Base-by-base conservation (phyloP, 2,797 vertebrate species). In the Chrosomus eos region DNA sequence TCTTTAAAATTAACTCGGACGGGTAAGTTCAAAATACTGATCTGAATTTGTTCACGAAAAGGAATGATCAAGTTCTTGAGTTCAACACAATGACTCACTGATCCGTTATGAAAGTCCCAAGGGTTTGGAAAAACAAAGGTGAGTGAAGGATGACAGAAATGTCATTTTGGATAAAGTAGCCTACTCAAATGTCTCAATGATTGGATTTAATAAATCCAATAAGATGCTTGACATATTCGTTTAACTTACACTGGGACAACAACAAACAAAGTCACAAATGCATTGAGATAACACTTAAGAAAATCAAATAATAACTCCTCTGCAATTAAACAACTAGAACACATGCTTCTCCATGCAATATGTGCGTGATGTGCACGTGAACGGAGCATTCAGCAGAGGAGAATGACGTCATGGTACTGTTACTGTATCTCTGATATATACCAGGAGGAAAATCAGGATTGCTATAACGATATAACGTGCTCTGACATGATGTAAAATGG, bases 351-450 rank as follows among this genome's bases (percentile, higher is more conserved):
- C 18, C 53, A 76, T 76, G 33, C 72, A 36, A 51, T 11, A 10
- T 55, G 26, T 28, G 72, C 8, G 74, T 58, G 53, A 77, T 26
- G n/a, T 51, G 19, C 43, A 38, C 13, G 58, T 64, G 31, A 66
- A 53, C 16, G 9, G 14, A 36, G 11, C 55, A 23, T 48, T 36
- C 21, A 36, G 31, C 21, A 13, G 74, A 40, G 31, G 19, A 64
- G 71, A 67, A 75, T 75, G 81, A 67, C 81, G 81, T 83, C 71
- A 83, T 38, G 31, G 23, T 9, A 5, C 5, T 9, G 38, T 9
- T 16, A 7, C 7, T 9, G 40, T 6, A 40, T 33, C 40, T 62
- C 4, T 64, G 5, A 38, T 19, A 19, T 62, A n/a, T 11, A 73
- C 11, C 21, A 66, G 40, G 3, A 8, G 40, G 72, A 45, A 31